Evolutionary conservation across 1,140 invertebrate species (phyloP).

Genomic region (Drosophila cardini): DNA sequence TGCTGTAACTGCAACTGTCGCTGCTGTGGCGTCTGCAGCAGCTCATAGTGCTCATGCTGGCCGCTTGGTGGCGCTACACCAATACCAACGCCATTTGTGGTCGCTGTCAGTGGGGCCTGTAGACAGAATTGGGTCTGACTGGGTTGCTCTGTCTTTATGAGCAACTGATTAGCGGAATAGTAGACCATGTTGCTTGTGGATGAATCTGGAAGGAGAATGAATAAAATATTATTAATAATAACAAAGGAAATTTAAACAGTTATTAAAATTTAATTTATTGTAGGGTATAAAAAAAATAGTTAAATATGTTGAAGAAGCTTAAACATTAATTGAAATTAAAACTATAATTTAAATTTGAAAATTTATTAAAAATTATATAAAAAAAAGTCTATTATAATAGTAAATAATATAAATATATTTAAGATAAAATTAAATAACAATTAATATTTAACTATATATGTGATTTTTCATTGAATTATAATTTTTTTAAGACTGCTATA

Average conservation of each 20-base stretch:
- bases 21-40: constrained; percentile 72
- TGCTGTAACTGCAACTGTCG: constrained; percentile 59
- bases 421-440: too few relatives aligned
- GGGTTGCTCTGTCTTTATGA: constrained; percentile 82
- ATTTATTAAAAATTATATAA: too few relatives aligned
- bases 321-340: too few relatives aligned
- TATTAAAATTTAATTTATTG: background rate
- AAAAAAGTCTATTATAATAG: too few relatives aligned
- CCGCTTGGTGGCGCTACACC: constrained; percentile 39
- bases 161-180: constrained; percentile 78
- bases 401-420: too few relatives aligned
- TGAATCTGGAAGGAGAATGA: constrained; percentile 58
- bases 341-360: too few relatives aligned
- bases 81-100: constrained; percentile 22
- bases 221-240: background rate
- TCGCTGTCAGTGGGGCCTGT: constrained; percentile 52
- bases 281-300: background rate
- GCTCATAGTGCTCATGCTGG: constrained; percentile 69
- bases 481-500: too few relatives aligned
- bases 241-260: too few relatives aligned
- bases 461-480: too few relatives aligned
- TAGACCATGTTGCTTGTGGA: constrained; percentile 81
- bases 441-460: too few relatives aligned
- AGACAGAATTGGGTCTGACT: constrained; percentile 76
- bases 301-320: background rate